Conservation (phyloP, 2,797 vertebrate species). For the Cuculus canorus region DNA sequence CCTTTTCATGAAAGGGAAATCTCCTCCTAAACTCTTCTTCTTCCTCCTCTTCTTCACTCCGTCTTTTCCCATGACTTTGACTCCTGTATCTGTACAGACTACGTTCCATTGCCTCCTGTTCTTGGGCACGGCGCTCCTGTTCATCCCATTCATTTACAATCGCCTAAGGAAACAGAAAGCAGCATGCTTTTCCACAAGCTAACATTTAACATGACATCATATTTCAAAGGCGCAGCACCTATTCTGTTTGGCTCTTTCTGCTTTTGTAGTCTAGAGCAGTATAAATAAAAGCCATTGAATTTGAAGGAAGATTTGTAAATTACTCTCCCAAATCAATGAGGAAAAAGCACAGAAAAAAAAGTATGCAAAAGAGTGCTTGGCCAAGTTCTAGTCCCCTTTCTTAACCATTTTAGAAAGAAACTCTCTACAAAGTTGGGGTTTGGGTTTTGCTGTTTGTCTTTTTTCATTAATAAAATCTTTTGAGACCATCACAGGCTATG, state of each 20-base stretch:
- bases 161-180: conserved; percentile 77
- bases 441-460: neutral
- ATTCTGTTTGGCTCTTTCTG: neutral
- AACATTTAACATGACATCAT: neutral
- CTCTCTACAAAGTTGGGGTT: neutral
- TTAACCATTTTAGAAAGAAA: neutral
- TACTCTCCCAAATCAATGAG: neutral
- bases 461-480: neutral
- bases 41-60: conserved; percentile 89
- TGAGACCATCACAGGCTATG: neutral
- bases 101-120: conserved; percentile 82
- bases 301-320: neutral
- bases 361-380: neutral
- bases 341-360: neutral
- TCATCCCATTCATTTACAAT: conserved; percentile 97
- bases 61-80: conserved; percentile 79
- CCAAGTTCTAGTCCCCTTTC: neutral
- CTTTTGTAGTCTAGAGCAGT: neutral
- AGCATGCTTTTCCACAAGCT: neutral
- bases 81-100: conserved; percentile 87
- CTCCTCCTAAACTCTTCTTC: conserved; percentile 87
- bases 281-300: neutral
- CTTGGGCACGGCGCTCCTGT: conserved; percentile 83
- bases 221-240: neutral
- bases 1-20: conserved; percentile 92